phyloP scores from a whole-genome alignment of 2,888 invertebrate species.

The Melikaiella ostensackeni region DNA sequence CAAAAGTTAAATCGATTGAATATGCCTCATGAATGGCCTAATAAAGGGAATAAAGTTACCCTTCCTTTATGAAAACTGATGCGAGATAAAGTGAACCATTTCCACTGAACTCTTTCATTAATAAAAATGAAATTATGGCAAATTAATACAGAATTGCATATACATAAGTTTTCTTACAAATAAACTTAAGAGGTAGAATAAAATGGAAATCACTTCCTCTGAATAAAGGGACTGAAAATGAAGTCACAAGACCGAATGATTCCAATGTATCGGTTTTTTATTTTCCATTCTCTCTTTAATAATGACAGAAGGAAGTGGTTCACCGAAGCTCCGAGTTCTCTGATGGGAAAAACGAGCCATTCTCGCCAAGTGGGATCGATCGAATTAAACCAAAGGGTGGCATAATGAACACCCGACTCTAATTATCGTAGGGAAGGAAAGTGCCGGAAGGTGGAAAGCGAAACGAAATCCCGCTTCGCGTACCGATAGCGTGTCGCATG shows the following conservation, averaged over 20 bases:
- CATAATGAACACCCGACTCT: constrained; percentile 37
- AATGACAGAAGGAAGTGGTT: constrained; percentile 33
- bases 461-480: constrained; percentile 42
- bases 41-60: background rate
- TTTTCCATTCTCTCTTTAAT: background rate
- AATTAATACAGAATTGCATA: background rate
- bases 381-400: constrained; percentile 45
- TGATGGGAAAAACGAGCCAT: constrained; percentile 5
- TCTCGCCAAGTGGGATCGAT: constrained; percentile 30
- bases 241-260: background rate
- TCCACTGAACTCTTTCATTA: background rate
- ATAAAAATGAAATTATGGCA: background rate
- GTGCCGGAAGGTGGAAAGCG: constrained; percentile 43
- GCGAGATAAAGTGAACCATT: background rate
- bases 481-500: constrained; percentile 71
- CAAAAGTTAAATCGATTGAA: too few relatives aligned
- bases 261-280: background rate
- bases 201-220: background rate
- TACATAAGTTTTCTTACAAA: background rate
- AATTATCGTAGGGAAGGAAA: constrained; percentile 22
- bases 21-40: too few relatives aligned
- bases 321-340: constrained; percentile 15
- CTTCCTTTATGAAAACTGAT: background rate
- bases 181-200: background rate
- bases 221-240: background rate